Evolutionary conservation across 2,888 invertebrate genomes (phyloP).

Genomic region (Dryococelus australis): DNA sequence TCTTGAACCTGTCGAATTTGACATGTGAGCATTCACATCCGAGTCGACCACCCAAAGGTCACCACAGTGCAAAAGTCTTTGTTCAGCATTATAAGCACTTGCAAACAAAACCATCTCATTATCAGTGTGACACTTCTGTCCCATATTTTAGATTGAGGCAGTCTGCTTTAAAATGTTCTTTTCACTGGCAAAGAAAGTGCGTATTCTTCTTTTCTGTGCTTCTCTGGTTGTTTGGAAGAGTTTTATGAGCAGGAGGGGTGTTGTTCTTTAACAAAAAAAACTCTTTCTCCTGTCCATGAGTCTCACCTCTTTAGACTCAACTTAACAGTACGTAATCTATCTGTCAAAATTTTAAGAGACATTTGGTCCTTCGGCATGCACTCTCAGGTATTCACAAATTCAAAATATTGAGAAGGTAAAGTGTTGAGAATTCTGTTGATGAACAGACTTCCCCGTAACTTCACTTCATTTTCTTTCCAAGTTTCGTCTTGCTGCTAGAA

Average conservation of each 20-base stretch:
- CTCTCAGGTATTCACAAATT: neutral
- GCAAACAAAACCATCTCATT: too few species aligned
- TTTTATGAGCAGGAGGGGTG: neutral
- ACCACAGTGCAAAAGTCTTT: neutral
- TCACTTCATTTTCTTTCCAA: conserved; percentile 39
- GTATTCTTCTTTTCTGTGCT: neutral
- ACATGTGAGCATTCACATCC: too few species aligned
- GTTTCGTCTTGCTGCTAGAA: conserved; percentile 38
- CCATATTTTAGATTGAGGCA: neutral
- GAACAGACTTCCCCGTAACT: conserved; percentile 27
- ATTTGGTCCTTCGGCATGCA: neutral
- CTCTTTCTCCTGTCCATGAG: neutral
- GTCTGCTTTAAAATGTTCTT: neutral
- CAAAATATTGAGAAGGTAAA: neutral
- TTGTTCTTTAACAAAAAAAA: neutral
- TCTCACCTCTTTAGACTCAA: neutral
- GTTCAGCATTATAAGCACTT: neutral
- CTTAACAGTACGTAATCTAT: neutral
- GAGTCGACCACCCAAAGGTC: neutral
- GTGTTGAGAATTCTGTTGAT: neutral
- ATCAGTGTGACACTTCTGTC: neutral
- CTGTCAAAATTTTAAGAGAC: neutral
- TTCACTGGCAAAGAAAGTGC: neutral
- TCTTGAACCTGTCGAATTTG: neutral
- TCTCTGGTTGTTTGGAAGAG: neutral